These are phyloP conservation scores for Fringilla coelebs DNA, from an alignment of 2,797 vertebrate species.

Conservation along the genomic window DNA sequence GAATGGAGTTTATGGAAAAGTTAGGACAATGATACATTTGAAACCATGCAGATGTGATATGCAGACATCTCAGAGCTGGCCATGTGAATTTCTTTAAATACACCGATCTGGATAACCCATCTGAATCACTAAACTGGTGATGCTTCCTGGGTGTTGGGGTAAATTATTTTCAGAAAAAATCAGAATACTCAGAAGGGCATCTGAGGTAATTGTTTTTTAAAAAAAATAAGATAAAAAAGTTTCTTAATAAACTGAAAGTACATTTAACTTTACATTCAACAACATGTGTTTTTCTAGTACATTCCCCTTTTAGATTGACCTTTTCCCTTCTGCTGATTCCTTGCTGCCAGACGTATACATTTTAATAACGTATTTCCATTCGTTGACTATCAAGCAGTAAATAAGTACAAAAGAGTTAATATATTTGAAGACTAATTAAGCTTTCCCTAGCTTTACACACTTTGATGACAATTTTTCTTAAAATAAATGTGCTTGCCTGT, in stretches of 20 bases:
- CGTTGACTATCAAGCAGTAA: background rate
- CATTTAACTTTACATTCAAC: background rate
- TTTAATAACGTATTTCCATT: background rate
- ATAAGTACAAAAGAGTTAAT: conserved; percentile 31
- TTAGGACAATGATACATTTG: background rate
- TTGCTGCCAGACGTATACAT: background rate
- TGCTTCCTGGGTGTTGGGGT: rapidly evolving
- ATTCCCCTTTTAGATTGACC: conserved; percentile 14
- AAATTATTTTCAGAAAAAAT: background rate
- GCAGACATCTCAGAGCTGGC: background rate
- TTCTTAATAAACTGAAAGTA: background rate
- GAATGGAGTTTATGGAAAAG: background rate
- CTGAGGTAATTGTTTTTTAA: background rate
- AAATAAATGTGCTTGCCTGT: background rate
- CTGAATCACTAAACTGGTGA: background rate
- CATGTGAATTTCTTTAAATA: background rate
- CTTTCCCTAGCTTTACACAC: background rate
- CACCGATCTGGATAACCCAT: background rate
- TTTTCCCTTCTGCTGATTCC: conserved; percentile 41
- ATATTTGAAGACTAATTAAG: conserved; percentile 5
- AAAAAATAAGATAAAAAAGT: background rate
- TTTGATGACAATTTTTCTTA: conserved; percentile 1
- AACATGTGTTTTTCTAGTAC: background rate
- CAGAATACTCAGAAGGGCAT: background rate
- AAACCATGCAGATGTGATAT: background rate